Base-by-base conservation (phyloP, 2,888 invertebrate species). In the Thera britannica region DNA sequence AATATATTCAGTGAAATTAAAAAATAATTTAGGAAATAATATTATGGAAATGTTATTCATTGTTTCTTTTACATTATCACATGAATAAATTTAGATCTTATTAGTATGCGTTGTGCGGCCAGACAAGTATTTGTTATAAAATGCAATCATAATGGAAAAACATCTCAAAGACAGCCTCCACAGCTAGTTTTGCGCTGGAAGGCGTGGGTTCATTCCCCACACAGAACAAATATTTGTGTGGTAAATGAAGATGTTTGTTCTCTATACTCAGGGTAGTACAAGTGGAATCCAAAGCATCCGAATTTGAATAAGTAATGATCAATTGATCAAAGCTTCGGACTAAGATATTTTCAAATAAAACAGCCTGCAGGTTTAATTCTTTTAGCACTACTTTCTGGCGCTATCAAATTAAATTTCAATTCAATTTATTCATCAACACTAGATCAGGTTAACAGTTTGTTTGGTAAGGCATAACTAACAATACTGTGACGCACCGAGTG, bases 21-120 rank as follows among this genome's bases (percentile, higher is more conserved):
- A 23, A 23, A 23, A 23, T 23, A 23, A 23, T 23, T 58, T 46
- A 58, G 46, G 12, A 60, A 65, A 65, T 68, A 48, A 62, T 64
- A 44, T 41, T 11, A 57, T 56, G 54, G 35, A 46, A 67, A 70
- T 60, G 49, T 61, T 67, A 46, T 69, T 64, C 58, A 64, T 64
- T 65, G 68, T 58, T 57, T 48, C 62, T 54, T 38, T 66, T n/a
- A 65, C 67, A 65, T 67, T 70, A 67, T 61, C 59, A 59, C 23
- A 60, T 56, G 58, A 67, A 67, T 62, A 41, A 23, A 70, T 65
- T 65, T 67, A 67, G 35, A 58, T 49, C 34, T 62, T 54, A 51
- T 59, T 61, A 35, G 55, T 56, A 65, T 60, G 60, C 56, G 54
- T 65, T 58, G 41, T 61, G 34, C 34, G 54, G 54, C 11, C 52